Conservation (phyloP, 2,888 invertebrate species). For the Bombylius discolor region DNA sequence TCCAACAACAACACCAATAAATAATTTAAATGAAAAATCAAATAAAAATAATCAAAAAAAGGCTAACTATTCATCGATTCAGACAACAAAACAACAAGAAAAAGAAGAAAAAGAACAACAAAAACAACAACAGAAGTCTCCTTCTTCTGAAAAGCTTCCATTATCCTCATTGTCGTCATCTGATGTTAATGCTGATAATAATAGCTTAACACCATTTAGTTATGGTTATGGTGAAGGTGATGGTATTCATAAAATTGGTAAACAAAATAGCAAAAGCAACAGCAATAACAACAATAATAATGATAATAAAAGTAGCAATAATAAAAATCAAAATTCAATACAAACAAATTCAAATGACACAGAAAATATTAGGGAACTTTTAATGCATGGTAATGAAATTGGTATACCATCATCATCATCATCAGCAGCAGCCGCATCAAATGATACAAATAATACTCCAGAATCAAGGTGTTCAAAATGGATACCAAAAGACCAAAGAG, state of each 20-base stretch:
- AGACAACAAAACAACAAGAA: not conserved
- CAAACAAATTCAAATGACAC: not conserved
- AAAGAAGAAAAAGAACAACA: no score
- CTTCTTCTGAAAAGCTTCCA: no score
- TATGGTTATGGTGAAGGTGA: constrained; percentile 11
- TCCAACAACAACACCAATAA: constrained; percentile 30
- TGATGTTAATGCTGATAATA: not conserved
- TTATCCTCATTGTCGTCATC: no score
- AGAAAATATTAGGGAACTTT: constrained; percentile 21
- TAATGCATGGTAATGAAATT: constrained; percentile 29
- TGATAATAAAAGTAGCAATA: not conserved
- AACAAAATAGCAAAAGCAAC: not conserved
- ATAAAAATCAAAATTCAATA: not conserved
- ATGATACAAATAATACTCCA: not conserved
- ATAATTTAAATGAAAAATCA: constrained; percentile 5
- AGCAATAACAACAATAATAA: not conserved
- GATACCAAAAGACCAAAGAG: constrained; percentile 35
- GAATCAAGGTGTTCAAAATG: constrained; percentile 33
- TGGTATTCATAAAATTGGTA: not conserved
- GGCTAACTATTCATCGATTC: not conserved
- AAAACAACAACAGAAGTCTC: no score
- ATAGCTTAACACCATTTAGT: not conserved
- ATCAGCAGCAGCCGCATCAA: constrained; percentile 6
- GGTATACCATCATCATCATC: constrained; percentile 21
- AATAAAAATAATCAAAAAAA: not conserved